Evolutionary conservation across 2,888 invertebrate species (phyloP).

Genomic region (Isoperla grammatica): DNA sequence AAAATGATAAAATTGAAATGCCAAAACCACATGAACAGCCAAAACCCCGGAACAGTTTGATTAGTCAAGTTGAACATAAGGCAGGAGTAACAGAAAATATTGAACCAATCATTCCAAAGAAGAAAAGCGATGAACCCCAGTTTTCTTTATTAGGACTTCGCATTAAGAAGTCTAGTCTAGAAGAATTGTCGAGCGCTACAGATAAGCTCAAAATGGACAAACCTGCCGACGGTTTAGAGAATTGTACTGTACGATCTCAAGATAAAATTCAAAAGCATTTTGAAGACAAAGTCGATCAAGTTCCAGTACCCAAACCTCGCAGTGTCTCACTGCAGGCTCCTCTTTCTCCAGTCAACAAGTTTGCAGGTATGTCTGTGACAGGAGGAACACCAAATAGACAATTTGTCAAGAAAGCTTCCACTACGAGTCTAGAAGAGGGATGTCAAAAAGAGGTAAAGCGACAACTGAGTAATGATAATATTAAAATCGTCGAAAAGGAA

Average conservation of each 20-base stretch:
- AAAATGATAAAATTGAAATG: slow-evolving; percentile 9
- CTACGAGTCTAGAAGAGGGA: slow-evolving; percentile 48
- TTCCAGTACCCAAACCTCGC: not conserved
- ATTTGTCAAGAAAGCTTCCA: slow-evolving; percentile 50
- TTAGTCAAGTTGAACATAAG: too few relatives aligned
- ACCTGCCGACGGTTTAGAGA: not conserved
- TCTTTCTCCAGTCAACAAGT: not conserved
- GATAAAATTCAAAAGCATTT: not conserved
- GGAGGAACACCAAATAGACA: slow-evolving; percentile 39
- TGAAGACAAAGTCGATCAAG: not conserved
- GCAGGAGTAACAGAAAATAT: too few relatives aligned
- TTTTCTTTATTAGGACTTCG: slow-evolving; percentile 19
- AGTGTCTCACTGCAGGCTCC: not conserved
- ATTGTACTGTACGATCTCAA: not conserved
- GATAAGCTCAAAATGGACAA: not conserved
- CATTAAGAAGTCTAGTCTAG: slow-evolving; percentile 2
- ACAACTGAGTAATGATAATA: slow-evolving; percentile 20
- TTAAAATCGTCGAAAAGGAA: slow-evolving; percentile 19
- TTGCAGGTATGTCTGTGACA: slow-evolving; percentile 1
- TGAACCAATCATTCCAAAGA: too few relatives aligned
- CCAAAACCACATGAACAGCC: not conserved
- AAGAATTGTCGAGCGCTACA: not conserved
- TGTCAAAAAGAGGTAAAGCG: slow-evolving; percentile 8
- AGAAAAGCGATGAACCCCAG: not conserved
- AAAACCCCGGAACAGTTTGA: too few relatives aligned